These are phyloP conservation scores for Xestoiulus laeticollis DNA, from an alignment of 2,888 invertebrate genomes.

Conservation along the genomic window DNA sequence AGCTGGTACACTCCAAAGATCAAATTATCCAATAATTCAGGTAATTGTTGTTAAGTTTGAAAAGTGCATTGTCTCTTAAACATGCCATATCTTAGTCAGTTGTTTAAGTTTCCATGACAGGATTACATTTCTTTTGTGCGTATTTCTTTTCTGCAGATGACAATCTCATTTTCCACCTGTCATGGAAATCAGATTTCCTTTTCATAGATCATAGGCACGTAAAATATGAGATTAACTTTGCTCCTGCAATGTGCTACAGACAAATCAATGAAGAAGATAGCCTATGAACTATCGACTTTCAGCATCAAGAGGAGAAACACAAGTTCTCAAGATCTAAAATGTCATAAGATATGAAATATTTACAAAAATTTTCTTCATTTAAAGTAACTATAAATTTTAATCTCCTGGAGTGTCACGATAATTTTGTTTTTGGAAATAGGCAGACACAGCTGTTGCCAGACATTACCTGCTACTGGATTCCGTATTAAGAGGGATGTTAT, in stretches of 20 bases:
- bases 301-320: not conserved
- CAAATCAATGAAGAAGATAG: not conserved
- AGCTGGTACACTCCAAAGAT: too few species aligned
- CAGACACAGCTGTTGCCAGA: not conserved
- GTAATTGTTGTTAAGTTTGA: not conserved
- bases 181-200: slow-evolving; percentile 13
- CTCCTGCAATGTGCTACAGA: not conserved
- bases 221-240: slow-evolving; percentile 28
- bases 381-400: too few species aligned
- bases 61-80: not conserved
- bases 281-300: not conserved
- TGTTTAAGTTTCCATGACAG: not conserved
- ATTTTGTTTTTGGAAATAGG: too few species aligned
- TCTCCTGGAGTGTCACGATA: too few species aligned
- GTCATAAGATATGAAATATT: too few species aligned
- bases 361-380: too few species aligned
- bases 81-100: too few species aligned
- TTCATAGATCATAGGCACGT: slow-evolving; percentile 8
- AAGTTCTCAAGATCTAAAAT: not conserved
- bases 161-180: slow-evolving; percentile 31
- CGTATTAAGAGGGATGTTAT: slow-evolving; percentile 88
- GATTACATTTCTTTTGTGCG: slow-evolving; percentile 8
- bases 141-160: slow-evolving; percentile 23
- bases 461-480: slow-evolving; percentile 80
- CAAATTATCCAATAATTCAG: not conserved